These are phyloP conservation scores for Acridotheres tristis DNA, from an alignment of 2,797 vertebrate genomes.

Conservation along the genomic window DNA sequence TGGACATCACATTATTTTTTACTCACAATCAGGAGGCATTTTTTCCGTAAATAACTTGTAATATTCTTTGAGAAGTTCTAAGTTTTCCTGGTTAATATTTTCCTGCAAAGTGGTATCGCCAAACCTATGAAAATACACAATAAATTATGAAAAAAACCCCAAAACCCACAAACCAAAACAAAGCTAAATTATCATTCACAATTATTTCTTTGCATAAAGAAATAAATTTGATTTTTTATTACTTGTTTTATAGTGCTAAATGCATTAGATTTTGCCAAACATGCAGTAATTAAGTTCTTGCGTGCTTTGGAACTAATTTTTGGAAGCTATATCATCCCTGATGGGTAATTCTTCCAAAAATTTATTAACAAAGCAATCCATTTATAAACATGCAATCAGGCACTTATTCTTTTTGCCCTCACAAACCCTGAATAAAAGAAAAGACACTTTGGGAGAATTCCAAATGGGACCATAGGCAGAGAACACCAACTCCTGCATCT, in stretches of 20 bases:
- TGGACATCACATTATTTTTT: not conserved
- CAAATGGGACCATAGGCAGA: not conserved
- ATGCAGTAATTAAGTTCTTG: not conserved
- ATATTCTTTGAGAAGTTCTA: constrained; percentile 92
- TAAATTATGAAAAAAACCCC: not conserved
- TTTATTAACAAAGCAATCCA: not conserved
- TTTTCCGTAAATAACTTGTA: constrained; percentile 91
- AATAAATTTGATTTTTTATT: not conserved
- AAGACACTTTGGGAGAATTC: not conserved
- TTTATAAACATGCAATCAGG: not conserved
- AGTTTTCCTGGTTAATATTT: constrained; percentile 96
- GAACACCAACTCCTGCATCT: not conserved
- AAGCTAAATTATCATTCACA: not conserved
- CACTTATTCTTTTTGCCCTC: not conserved
- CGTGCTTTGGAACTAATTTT: not conserved
- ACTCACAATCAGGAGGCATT: constrained; percentile 94
- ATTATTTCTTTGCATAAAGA: not conserved
- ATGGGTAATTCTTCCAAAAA: not conserved
- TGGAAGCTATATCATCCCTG: rapidly evolving
- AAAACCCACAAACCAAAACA: not conserved
- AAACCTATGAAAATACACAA: constrained; percentile 81
- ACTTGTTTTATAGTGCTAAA: too few relatives aligned
- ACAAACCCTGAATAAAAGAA: not conserved
- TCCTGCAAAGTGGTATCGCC: constrained; percentile 97
- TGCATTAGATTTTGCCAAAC: not conserved